Evolutionary conservation across 2,888 invertebrate genomes (phyloP).

Genomic region (Smittia sp.): DNA sequence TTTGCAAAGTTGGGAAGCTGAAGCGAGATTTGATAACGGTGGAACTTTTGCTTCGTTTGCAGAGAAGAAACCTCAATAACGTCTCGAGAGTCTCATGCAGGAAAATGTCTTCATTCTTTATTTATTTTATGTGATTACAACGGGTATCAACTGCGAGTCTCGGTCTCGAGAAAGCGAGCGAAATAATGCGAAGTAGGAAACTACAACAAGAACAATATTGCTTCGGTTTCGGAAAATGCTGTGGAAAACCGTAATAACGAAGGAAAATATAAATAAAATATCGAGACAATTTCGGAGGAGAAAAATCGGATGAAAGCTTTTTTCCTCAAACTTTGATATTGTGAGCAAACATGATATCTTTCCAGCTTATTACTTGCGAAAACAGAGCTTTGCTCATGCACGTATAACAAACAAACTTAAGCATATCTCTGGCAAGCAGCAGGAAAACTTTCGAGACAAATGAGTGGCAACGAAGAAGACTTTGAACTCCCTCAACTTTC

Average conservation of each 20-base stretch:
- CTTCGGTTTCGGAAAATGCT: not conserved
- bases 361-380: slow-evolving; percentile 18
- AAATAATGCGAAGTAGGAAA: not conserved
- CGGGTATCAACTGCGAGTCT: not conserved
- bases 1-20: not conserved
- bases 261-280: slow-evolving; percentile 19
- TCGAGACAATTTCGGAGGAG: not conserved
- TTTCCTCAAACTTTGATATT: slow-evolving; percentile 4
- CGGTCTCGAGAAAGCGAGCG: not conserved
- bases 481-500: not conserved
- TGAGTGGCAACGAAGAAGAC: not conserved
- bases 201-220: slow-evolving; percentile 23
- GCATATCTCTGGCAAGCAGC: not conserved
- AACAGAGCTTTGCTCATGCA: not conserved
- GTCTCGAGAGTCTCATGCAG: slow-evolving; percentile 23
- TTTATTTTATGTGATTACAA: slow-evolving; percentile 10
- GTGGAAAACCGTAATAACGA: not conserved
- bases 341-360: slow-evolving; percentile 14
- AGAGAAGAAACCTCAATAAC: slow-evolving; percentile 5
- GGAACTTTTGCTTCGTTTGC: not conserved
- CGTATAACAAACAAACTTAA: not conserved
- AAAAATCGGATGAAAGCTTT: not conserved
- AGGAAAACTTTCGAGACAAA: slow-evolving; percentile 21
- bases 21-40: slow-evolving; percentile 12
- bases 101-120: slow-evolving; percentile 12